These are phyloP conservation scores for Gymnobelideus leadbeateri DNA, from an alignment of 2,113 vertebrate species.

Conservation along the genomic window DNA sequence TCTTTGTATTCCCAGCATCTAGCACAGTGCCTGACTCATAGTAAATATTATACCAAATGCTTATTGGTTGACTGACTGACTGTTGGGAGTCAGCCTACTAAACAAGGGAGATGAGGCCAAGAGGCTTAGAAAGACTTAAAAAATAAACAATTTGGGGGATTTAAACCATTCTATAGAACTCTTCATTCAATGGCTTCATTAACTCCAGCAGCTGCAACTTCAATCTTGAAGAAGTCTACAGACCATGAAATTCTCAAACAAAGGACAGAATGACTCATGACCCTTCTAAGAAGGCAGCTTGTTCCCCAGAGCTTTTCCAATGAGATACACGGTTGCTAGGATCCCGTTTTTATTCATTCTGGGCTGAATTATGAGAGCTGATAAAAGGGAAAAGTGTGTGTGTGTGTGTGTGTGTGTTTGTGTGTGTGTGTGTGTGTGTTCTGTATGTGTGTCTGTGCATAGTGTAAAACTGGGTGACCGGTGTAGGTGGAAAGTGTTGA, in stretches of 20 bases:
- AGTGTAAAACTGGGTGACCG: not conserved
- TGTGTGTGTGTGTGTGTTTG: not conserved
- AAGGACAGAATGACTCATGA: not conserved
- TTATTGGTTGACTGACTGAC: not conserved
- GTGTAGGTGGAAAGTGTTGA: not conserved
- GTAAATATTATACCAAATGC: not conserved
- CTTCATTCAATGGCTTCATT: not conserved
- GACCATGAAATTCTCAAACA: slow-evolving; percentile 19
- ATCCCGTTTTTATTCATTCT: not conserved
- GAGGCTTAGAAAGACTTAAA: not conserved
- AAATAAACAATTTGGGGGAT: not conserved
- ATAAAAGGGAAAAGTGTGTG: not conserved
- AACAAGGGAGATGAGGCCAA: not conserved
- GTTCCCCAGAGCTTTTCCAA: not conserved
- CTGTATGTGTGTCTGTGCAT: not conserved
- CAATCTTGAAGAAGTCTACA: not conserved
- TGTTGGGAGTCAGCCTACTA: not conserved
- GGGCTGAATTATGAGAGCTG: not conserved
- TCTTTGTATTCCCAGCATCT: not conserved
- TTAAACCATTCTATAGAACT: not conserved
- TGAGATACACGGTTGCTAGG: slow-evolving; percentile 7
- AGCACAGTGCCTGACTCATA: not conserved
- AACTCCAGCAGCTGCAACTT: not conserved
- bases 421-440: not conserved
- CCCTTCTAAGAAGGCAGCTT: not conserved